Conservation (phyloP, 2,113 vertebrate species). For the Clupea harengus region DNA sequence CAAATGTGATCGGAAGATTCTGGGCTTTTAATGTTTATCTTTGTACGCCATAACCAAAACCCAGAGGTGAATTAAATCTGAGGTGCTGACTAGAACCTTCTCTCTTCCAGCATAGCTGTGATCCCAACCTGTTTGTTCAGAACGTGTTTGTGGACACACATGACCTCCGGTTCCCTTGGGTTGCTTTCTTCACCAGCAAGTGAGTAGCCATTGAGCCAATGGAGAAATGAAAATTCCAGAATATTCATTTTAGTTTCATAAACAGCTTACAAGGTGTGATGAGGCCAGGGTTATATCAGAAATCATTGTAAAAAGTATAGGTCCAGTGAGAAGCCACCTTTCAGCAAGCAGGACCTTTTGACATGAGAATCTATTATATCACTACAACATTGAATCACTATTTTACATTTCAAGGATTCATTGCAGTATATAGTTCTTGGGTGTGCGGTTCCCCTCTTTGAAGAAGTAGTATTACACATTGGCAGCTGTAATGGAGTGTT, state of each 20-base stretch:
- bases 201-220: slow-evolving; percentile 51
- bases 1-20: background rate
- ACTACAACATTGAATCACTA: background rate
- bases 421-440: background rate
- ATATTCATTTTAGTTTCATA: background rate
- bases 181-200: slow-evolving; percentile 87
- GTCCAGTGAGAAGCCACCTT: background rate
- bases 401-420: background rate
- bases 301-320: background rate
- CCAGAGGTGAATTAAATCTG: background rate
- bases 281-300: background rate
- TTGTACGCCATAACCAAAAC: background rate
- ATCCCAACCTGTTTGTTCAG: slow-evolving; percentile 86
- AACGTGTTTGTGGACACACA: slow-evolving; percentile 89
- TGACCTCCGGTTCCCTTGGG: slow-evolving; percentile 87
- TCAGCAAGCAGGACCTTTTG: background rate
- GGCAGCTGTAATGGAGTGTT: too few relatives aligned
- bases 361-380: background rate
- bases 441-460: too few relatives aligned
- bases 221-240: background rate
- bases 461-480: too few relatives aligned
- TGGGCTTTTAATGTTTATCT: background rate
- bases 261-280: background rate
- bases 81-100: too few relatives aligned
- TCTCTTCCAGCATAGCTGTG: slow-evolving; percentile 80